Evolutionary conservation across 2,113 vertebrate genomes (phyloP), one percentile per base, ranked within the genome.

Genomic region (Carassius carassius): DNA sequence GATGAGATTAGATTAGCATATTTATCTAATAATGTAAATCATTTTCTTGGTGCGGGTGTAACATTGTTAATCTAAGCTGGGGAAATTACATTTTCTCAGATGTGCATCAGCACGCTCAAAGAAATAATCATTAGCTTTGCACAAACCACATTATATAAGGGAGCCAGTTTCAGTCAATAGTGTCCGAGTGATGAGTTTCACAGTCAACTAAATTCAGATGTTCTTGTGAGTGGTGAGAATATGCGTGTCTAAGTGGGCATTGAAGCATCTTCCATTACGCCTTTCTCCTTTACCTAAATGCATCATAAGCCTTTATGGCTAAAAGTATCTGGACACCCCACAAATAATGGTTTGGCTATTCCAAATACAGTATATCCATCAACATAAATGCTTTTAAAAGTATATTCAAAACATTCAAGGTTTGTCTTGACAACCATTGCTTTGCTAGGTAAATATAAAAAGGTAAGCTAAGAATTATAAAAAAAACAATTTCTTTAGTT

Each of bases 21-120:
- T 86, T 88, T 86, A 86, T 86, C 85, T 82, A 83, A 88, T 84
- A 88, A 86, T 86, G 83, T 76, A 86, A 85, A 85, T 70, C 49
- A 47, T 84, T 83, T 86, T 73, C 58, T 78, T 32, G 37, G 75
- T 82, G 44, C 32, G 62, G 78, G 83, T 86, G 65, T 60, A 86
- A 86, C 56, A 44, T 73, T 35, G 83, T 82, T 79, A 82, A 88
- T 78, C 83, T 47, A 51, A 51, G 58, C 32, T 3, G 65, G 4
- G 58, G 58, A 86, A 82, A 85, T 86, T 35, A 65, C 78, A 85
- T 82, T 84, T 54, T 74, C 37, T 82, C 51, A 79, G 58, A 78
- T 82, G 21, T 37, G 60, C 85, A 82, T 73, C 63, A 75, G 78
- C 29, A 82, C 62, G 29, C 70, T 19, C 1, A 85, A 75, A 81